phyloP scores from a whole-genome alignment of 1,140 invertebrate genomes.

The Solenopsis fugax region DNA sequence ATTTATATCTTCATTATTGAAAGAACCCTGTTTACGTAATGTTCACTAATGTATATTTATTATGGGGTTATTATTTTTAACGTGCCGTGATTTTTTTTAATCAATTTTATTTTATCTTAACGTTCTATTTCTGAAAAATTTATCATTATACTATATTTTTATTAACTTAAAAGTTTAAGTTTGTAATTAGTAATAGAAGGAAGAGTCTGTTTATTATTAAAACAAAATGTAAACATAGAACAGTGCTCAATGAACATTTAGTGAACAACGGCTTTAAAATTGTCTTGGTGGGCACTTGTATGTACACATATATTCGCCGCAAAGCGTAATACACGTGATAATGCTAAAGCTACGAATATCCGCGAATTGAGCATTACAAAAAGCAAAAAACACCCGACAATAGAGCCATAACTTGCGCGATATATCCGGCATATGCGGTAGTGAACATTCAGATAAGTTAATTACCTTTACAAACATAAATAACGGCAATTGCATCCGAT shows the following conservation, averaged over 20 bases:
- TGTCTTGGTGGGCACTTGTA: not conserved
- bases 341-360: slow-evolving; percentile 29
- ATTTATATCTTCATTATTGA: not conserved
- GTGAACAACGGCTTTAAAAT: not conserved
- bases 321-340: not conserved
- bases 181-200: not conserved
- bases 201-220: not conserved
- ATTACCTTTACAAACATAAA: slow-evolving; percentile 67
- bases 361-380: slow-evolving; percentile 33
- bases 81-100: not conserved
- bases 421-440: slow-evolving; percentile 33
- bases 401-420: slow-evolving; percentile 49
- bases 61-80: not conserved
- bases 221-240: not conserved
- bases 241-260: not conserved
- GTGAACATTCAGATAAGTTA: slow-evolving; percentile 62
- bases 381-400: slow-evolving; percentile 23
- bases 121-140: not conserved
- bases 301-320: not conserved
- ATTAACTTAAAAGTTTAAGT: not conserved
- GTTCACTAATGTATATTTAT: not conserved
- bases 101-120: not conserved
- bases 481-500: slow-evolving; percentile 65
- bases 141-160: not conserved
- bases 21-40: not conserved